These are phyloP conservation scores for Gymnothorax javanicus DNA, from an alignment of 2,797 vertebrate genomes.

Conservation along the genomic window DNA sequence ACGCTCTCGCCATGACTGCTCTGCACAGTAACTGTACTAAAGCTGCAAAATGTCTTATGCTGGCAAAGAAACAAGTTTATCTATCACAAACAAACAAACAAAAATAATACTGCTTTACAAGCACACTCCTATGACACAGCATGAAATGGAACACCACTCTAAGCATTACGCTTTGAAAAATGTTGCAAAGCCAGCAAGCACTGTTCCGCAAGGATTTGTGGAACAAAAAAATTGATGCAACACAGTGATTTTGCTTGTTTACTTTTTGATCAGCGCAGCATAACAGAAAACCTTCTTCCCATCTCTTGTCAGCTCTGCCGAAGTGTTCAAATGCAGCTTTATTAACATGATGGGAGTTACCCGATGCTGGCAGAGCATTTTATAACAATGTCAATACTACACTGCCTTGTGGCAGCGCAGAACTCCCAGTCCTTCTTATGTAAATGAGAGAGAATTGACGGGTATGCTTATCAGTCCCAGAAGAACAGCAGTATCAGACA, in stretches of 20 bases:
- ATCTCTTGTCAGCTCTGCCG: neutral
- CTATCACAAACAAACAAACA: no score
- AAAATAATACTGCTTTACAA: neutral
- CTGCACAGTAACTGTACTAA: neutral
- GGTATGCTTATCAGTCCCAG: neutral
- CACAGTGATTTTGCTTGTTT: neutral
- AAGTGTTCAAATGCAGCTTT: neutral
- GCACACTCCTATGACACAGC: neutral
- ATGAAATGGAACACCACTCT: neutral
- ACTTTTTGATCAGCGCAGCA: neutral
- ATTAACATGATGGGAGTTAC: neutral
- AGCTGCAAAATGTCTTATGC: neutral
- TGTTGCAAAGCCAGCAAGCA: neutral
- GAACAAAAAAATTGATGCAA: neutral
- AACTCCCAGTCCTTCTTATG: neutral
- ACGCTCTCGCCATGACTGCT: neutral
- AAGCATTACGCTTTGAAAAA: neutral
- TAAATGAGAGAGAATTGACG: neutral
- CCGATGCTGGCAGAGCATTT: constrained; percentile 33
- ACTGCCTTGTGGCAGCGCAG: constrained; percentile 18
- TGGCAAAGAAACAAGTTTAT: neutral
- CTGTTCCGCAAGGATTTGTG: neutral
- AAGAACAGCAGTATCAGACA: neutral
- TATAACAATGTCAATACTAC: constrained; percentile 21
- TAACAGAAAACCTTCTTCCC: neutral